Percentiles rank a stretch among this genome's conserved stretches.
These are phyloP conservation scores for Oncorhynchus nerka DNA, from an alignment of 2,113 vertebrate genomes.

Conservation along the genomic window DNA sequence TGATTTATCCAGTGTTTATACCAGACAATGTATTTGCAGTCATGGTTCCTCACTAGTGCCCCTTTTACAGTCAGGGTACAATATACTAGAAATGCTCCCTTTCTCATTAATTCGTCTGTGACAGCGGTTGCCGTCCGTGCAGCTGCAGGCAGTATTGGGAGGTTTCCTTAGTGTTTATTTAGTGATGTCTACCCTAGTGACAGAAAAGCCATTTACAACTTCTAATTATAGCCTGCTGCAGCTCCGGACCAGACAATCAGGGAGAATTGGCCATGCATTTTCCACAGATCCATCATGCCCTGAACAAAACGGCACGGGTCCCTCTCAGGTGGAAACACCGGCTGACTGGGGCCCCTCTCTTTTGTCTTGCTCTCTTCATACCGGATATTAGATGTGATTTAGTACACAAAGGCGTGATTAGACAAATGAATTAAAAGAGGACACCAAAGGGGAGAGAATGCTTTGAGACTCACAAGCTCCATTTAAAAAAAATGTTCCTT, in stretches of 20 bases:
- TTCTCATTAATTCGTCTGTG: too few species aligned
- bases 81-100: too few species aligned
- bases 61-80: too few species aligned
- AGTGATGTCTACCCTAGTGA: not conserved
- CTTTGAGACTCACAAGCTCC: conserved; percentile 4
- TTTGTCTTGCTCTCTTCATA: conserved; percentile 49
- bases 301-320: not conserved
- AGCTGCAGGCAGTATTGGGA: not conserved
- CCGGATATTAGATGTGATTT: conserved; percentile 52
- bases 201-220: not conserved
- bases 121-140: not conserved
- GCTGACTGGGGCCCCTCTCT: conserved; percentile 39
- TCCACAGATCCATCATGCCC: not conserved
- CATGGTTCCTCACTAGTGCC: too few species aligned
- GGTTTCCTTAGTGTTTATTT: not conserved
- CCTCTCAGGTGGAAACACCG: conserved; percentile 51
- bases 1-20: not conserved
- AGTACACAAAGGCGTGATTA: conserved; percentile 35
- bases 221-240: not conserved
- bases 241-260: not conserved
- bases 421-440: conserved; percentile 48
- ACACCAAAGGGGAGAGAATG: conserved; percentile 13
- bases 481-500: not conserved
- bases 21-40: too few species aligned
- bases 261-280: not conserved